Base-by-base conservation (phyloP, 2,113 vertebrate species). In the Oenanthe melanoleuca region DNA sequence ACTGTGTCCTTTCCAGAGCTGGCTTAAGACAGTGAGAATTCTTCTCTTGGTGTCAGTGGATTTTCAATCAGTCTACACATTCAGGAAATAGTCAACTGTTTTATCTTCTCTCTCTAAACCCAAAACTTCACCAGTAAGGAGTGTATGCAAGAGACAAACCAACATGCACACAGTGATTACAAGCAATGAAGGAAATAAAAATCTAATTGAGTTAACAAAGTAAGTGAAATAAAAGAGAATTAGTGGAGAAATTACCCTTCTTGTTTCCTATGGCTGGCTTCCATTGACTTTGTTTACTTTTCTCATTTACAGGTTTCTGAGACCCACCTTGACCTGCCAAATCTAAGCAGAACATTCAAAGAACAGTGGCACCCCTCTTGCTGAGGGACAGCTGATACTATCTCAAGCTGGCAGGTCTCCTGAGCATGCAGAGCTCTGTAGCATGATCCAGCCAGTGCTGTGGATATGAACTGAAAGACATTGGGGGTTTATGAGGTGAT, bases 351-450 rank as follows among this genome's bases (percentile, higher is more conserved):
- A 89, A 13, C 31, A 52, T 8, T 33, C 26, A 38, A 21, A 73
- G 29, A 69, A 45, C 21, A 63, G 4, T 28, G 33, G 4, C 2
- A 25, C 2, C 11, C 1, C 4, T 22, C 8, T 55, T 1, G 0
- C 8, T 29, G 34, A 7, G 13, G 9, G 17, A 8, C 23, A 20
- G 14, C 3, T 28, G 22, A 7, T 16, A 31, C 23, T 28, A 3
- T 33, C 15, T 49, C 8, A 40, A 56, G 15, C 33, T 74, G 29
- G 14, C 5, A 11, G 6, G 16, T 52, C 28, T 69, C 13, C 45
- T 61, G 11, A 72, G 11, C 14, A 17, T 13, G 31, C 13, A 52
- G 28, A 84, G 56, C 12, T 56, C 55, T 20, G 40, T 17, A 40
- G 17, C 6, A 12, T 22, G 57, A 80, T 72, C 26, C 21, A 67